phyloP scores from a whole-genome alignment of 2,888 invertebrate genomes.

The Microdon myrmicae region DNA sequence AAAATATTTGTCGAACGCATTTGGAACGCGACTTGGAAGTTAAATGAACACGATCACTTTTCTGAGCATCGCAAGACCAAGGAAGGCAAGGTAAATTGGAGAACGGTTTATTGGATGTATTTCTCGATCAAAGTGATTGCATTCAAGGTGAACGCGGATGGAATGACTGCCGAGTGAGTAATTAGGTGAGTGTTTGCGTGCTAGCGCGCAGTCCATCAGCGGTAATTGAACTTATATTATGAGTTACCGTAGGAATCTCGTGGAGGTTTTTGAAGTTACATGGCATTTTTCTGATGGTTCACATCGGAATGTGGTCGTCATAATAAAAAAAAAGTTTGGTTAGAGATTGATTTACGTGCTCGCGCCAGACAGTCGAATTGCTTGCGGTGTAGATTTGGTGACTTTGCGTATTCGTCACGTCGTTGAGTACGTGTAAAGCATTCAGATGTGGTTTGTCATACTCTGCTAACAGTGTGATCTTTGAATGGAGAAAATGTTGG shows the following conservation, averaged over 20 bases:
- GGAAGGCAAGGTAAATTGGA: slow-evolving; percentile 10
- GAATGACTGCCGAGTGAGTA: slow-evolving; percentile 29
- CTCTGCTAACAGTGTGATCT: no score
- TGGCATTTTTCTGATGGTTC: slow-evolving; percentile 13
- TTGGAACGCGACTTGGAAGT: slow-evolving; percentile 15
- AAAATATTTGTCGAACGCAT: slow-evolving; percentile 31
- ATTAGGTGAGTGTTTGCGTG: slow-evolving; percentile 31
- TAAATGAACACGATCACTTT: neutral
- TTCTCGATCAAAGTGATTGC: no score
- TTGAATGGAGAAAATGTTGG: slow-evolving; percentile 8
- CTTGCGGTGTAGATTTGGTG: slow-evolving; percentile 13
- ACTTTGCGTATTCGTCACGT: no score
- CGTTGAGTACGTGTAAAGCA: no score
- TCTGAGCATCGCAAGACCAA: neutral
- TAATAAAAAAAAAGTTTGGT: slow-evolving; percentile 1
- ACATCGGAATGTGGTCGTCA: slow-evolving; percentile 34
- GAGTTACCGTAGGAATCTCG: slow-evolving; percentile 2
- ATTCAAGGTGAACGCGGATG: neutral
- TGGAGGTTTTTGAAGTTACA: slow-evolving; percentile 24
- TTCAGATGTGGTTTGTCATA: no score
- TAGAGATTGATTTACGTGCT: neutral
- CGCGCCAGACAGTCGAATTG: slow-evolving; percentile 6
- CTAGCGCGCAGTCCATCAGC: slow-evolving; percentile 3
- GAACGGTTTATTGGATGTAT: slow-evolving; percentile 1
- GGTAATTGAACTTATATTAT: neutral